Conservation (phyloP, 2,888 invertebrate genomes). For the Caenorhabditis plicata region DNA sequence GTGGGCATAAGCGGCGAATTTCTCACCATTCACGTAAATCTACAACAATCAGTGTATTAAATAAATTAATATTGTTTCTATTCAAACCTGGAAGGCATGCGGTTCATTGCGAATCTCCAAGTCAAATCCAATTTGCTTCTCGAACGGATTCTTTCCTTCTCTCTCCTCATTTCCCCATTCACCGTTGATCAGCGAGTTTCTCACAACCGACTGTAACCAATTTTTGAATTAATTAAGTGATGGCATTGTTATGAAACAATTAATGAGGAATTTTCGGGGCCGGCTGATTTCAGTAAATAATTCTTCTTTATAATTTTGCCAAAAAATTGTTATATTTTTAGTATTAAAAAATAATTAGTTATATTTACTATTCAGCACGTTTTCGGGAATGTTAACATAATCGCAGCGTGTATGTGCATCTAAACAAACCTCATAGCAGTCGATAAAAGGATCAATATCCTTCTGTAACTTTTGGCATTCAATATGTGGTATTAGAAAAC, state of each 20-base stretch:
- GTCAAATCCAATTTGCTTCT: slow-evolving; percentile 54
- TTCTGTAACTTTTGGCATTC: slow-evolving; percentile 18
- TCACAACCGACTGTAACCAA: slow-evolving; percentile 39
- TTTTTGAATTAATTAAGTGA: no score
- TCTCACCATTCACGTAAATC: slow-evolving; percentile 62
- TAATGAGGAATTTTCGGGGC: no score
- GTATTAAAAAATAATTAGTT: not conserved
- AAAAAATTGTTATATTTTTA: not conserved
- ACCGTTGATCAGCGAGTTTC: slow-evolving; percentile 46
- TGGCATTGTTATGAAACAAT: no score
- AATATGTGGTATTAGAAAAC: no score
- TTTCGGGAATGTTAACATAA: not conserved
- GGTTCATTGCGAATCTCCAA: slow-evolving; percentile 57
- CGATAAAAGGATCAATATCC: slow-evolving; percentile 38
- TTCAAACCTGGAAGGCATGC: slow-evolving; percentile 53
- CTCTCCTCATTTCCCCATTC: slow-evolving; percentile 59
- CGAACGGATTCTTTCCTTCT: slow-evolving; percentile 55
- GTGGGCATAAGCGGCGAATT: slow-evolving; percentile 60
- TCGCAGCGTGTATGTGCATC: not conserved
- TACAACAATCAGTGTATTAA: slow-evolving; percentile 20
- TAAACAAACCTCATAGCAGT: slow-evolving; percentile 34
- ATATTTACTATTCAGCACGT: not conserved
- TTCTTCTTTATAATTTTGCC: not conserved
- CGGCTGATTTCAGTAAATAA: no score
- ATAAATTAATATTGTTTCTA: not conserved